phyloP scores from a whole-genome alignment of 2,888 invertebrate genomes.

The Tetanocera ferruginea region DNA sequence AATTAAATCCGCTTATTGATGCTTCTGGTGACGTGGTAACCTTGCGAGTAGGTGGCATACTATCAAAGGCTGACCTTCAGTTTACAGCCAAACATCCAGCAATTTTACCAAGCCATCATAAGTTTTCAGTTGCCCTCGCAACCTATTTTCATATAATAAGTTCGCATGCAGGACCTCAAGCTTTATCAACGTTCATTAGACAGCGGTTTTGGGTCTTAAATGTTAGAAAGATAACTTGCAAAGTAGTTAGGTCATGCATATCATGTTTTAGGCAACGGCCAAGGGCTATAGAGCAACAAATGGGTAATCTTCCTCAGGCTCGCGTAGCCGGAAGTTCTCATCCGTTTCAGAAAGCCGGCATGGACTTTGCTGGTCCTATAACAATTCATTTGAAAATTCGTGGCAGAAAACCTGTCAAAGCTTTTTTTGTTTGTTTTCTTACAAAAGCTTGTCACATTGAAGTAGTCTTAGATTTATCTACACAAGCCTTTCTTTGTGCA shows the following conservation, averaged over 20 bases:
- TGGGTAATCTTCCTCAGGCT: not conserved
- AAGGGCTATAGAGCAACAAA: not conserved
- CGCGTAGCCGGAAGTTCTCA: not conserved
- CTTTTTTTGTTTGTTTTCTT: slow-evolving; percentile 42
- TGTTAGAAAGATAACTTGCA: slow-evolving; percentile 26
- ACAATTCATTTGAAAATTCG: slow-evolving; percentile 24
- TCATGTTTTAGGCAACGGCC: slow-evolving; percentile 17
- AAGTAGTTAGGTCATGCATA: not conserved
- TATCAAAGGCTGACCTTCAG: slow-evolving; percentile 45
- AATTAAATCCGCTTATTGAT: slow-evolving; percentile 48
- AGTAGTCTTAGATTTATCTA: slow-evolving; percentile 40
- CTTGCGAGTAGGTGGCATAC: slow-evolving; percentile 55
- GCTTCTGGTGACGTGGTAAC: slow-evolving; percentile 3
- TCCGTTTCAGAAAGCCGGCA: slow-evolving; percentile 23
- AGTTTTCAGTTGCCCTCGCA: slow-evolving; percentile 25
- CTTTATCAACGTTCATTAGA: too few species aligned
- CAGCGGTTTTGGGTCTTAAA: too few species aligned
- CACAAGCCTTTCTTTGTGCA: slow-evolving; percentile 29
- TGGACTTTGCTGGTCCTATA: slow-evolving; percentile 41
- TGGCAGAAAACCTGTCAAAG: slow-evolving; percentile 35
- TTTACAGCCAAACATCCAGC: slow-evolving; percentile 49
- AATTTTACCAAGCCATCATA: slow-evolving; percentile 50
- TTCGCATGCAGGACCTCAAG: slow-evolving; percentile 39
- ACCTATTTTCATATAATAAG: slow-evolving; percentile 29
- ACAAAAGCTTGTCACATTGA: slow-evolving; percentile 47